These are phyloP conservation scores for Cephus sareptanus DNA, from an alignment of 2,888 invertebrate species.

Conservation along the genomic window DNA sequence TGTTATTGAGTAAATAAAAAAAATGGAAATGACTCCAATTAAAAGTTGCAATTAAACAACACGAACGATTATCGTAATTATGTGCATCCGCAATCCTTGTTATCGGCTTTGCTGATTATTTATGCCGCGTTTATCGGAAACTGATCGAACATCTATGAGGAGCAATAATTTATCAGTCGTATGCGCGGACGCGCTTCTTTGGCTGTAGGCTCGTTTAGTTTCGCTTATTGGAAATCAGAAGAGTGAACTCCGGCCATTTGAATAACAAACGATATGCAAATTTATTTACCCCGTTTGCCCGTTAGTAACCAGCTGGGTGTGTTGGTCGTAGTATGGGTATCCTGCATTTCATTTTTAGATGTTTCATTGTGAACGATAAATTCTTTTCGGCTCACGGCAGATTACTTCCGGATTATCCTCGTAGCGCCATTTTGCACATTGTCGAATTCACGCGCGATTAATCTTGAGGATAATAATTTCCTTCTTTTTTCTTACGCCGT, in stretches of 20 bases:
- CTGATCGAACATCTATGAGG: constrained; percentile 31
- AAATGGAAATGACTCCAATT: too few species aligned
- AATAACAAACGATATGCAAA: constrained; percentile 64
- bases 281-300: constrained; percentile 34
- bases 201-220: constrained; percentile 36
- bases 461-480: too few species aligned
- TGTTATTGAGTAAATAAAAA: too few species aligned
- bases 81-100: constrained; percentile 47
- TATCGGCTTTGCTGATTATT: constrained; percentile 47
- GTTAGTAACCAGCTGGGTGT: constrained; percentile 17
- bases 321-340: background rate
- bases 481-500: too few species aligned
- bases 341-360: constrained; percentile 5
- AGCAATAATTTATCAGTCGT: constrained; percentile 52
- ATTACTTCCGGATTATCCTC: constrained; percentile 12
- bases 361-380: constrained; percentile 23
- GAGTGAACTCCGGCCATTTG: constrained; percentile 57
- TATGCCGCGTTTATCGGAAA: constrained; percentile 23
- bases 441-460: too few species aligned
- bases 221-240: constrained; percentile 55
- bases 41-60: constrained; percentile 34
- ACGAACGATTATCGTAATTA: constrained; percentile 49
- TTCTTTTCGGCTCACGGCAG: constrained; percentile 21
- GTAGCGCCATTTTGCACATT: too few species aligned
- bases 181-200: constrained; percentile 45